Evolutionary conservation across 2,797 vertebrate species (phyloP).

Genomic region (Malacoctenus gilli): DNA sequence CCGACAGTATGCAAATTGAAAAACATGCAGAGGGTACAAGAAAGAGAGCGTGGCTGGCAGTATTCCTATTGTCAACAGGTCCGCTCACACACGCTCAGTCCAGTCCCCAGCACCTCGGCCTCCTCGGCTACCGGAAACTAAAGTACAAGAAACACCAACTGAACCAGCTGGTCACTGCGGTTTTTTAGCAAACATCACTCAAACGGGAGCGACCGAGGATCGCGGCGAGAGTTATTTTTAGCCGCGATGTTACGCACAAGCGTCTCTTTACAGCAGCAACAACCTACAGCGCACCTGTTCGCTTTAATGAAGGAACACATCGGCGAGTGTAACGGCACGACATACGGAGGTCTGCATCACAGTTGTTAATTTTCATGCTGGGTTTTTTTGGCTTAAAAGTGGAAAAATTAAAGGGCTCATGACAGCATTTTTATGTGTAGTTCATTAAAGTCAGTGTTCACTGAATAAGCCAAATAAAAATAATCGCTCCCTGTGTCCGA

Average conservation of each 20-base stretch:
- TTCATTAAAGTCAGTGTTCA: too few species aligned
- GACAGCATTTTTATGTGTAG: too few species aligned
- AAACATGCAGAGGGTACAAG: not conserved
- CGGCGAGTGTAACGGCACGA: not conserved
- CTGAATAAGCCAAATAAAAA: too few species aligned
- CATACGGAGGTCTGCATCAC: not conserved
- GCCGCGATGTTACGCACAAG: not conserved
- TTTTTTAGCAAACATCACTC: not conserved
- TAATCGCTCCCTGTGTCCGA: too few species aligned
- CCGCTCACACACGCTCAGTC: not conserved
- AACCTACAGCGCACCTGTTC: not conserved
- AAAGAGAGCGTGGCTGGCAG: not conserved
- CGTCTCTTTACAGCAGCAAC: not conserved
- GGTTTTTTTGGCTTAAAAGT: too few species aligned
- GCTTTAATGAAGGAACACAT: not conserved
- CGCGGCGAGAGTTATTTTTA: conserved; percentile 2
- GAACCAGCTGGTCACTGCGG: not conserved
- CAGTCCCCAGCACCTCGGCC: too few species aligned
- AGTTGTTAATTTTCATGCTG: not conserved
- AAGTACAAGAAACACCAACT: not conserved
- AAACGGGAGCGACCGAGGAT: not conserved
- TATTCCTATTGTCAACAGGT: not conserved
- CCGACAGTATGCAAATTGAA: conserved; percentile 3
- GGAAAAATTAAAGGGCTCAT: too few species aligned
- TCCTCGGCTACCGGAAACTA: too few species aligned